phyloP scores from a whole-genome alignment of 2,888 invertebrate genomes.

The Sphaerophoria taeniata region DNA sequence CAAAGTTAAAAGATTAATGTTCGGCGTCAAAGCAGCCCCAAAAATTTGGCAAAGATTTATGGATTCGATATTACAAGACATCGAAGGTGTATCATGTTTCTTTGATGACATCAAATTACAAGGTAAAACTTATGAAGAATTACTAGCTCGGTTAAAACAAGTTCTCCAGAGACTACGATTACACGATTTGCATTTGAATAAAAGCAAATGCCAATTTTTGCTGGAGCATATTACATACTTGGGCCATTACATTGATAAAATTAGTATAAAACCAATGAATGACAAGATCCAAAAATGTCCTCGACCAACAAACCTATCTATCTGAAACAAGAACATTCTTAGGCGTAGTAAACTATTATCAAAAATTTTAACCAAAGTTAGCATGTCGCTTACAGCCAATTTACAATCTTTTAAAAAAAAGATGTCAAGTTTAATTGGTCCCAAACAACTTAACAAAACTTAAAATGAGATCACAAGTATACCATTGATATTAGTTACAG shows the following conservation, averaged over 20 bases:
- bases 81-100: conserved; percentile 24
- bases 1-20: too few relatives aligned
- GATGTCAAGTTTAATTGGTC: too few relatives aligned
- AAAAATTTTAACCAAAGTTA: conserved; percentile 49
- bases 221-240: conserved; percentile 49
- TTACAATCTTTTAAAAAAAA: too few relatives aligned
- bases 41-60: conserved; percentile 23
- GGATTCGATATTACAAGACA: conserved; percentile 1
- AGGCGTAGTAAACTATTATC: conserved; percentile 58
- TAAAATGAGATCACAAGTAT: too few relatives aligned
- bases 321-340: conserved; percentile 51
- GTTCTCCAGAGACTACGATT: conserved; percentile 25
- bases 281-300: conserved; percentile 76
- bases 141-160: conserved; percentile 41
- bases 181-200: conserved; percentile 9
- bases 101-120: conserved; percentile 13
- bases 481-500: too few relatives aligned
- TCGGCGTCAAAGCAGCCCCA: too few relatives aligned
- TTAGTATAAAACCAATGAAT: conserved; percentile 72
- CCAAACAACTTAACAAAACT: too few relatives aligned
- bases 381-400: too few relatives aligned
- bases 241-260: conserved; percentile 53
- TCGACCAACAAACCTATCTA: conserved; percentile 74
- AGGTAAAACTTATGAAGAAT: neutral
- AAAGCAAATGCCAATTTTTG: too few relatives aligned